Base-by-base conservation (phyloP, 2,888 invertebrate genomes). In the Pseudococcus viburni region DNA sequence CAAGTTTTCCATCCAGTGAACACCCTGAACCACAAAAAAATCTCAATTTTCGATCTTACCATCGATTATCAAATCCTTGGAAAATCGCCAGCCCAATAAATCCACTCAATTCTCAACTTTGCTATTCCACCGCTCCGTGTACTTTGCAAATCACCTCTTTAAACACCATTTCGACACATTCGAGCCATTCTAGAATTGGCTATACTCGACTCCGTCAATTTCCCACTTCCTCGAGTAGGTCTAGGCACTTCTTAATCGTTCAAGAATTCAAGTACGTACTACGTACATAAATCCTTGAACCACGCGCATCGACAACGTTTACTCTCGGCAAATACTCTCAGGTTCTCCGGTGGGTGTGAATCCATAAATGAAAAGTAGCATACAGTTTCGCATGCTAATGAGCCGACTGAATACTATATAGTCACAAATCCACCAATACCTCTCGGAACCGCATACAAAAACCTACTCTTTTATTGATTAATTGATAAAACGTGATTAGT, bases 331-430 rank as follows among this genome's bases (percentile, higher is more conserved):
- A 73, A 73, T 73, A 73, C 73, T 73, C 73, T 73, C 73, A 73
- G 73, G 73, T 73, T 73, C 73, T 73, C 73, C 33, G 73, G 73
- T 73, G 73, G 73, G 73, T 73, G 73, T 73, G 73, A 73, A 73
- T 33, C 33, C 73, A 73, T 73, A 73, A 73, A 73, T 73, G 73
- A 73, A 73, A 73, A 73, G 73, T 73, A 73, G 73, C 73, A 17
- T 73, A 73, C 73, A 17, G 73, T 73, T 73, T 73, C 33, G 73
- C 73, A 73, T 73, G 73, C 73, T 73, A 73, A 73, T 73, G 73
- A 73, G 73, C 73, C 73, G 73, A 73, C 73, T 15, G 64, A 64
- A 64, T 64, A 64, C 64, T 64, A 22, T 64, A 64, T 22, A 64
- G 22, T 64, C 64, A 22, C 64, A 64, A 64, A 11, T 22, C 12